Evolutionary conservation across 2,797 vertebrate species (phyloP), one percentile per base, ranked within the genome.

Genomic region (Hippoglossus hippoglossus): DNA sequence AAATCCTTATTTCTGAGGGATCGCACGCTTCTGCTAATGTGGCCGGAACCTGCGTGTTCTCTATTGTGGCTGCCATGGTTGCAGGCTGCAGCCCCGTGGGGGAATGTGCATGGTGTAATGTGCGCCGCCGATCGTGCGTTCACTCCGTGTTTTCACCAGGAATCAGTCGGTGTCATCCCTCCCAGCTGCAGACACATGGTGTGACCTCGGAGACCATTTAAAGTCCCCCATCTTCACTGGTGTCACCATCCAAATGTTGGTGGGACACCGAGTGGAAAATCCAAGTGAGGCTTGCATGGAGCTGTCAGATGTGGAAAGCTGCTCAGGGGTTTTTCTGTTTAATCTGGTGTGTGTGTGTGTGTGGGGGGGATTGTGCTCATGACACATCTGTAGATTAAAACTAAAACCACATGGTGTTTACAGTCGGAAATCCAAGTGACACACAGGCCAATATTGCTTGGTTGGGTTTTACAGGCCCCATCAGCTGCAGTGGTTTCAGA

Each of bases 221-320:
- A 49, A 49, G 47, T 11, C 47, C n/a, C n/a, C 19, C 15, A 19
- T 50, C 62, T 75, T 52, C 41, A 68, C 71, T 77, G 71, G 80
- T 76, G 67, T 72, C 21, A 54, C 28, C 26, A 51, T 58, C 67
- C 55, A 13, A 46, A 46, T 46, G 41, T 18, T 46, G 41, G 0
- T 2, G 16, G 16, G 41, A 16, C 36, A 9, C 26, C 19, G n/a
- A 10, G 24, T 50, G 59, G 36, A 13, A 13, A 21, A 46, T 59
- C 81, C 59, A 83, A 82, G 79, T 79, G 71, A 81, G 62, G 19
- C 18, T 16, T 3, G 19, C 47, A 41, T 57, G 77, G 24, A 31
- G 81, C 76, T 71, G 82, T 80, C 87, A 89, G 83, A 92, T 87
- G 83, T 82, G 80, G 72, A 72, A 83, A 75, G 61, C 79, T 76